Evolutionary conservation across 2,113 vertebrate species (phyloP).

Genomic region (Perca schrenkii): DNA sequence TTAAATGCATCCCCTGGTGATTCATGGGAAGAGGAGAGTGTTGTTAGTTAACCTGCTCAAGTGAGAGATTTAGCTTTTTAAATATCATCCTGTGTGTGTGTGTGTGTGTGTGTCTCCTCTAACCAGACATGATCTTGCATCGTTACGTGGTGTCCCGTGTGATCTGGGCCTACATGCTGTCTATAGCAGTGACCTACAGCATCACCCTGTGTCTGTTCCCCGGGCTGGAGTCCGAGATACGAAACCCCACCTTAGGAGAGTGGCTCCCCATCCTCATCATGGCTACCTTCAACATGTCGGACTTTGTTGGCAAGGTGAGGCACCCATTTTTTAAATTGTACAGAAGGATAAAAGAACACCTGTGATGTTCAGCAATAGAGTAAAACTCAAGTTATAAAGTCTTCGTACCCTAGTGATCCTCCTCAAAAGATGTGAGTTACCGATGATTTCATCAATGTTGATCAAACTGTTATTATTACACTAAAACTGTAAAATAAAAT

Average conservation of each 20-base stretch:
- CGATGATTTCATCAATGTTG: too few relatives aligned
- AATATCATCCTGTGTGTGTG: not conserved
- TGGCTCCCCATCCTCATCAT: slow-evolving; percentile 99
- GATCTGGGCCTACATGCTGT: slow-evolving; percentile 98
- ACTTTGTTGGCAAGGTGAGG: slow-evolving; percentile 97
- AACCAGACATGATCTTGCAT: slow-evolving; percentile 93
- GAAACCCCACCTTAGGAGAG: slow-evolving; percentile 90
- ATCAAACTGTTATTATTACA: too few relatives aligned
- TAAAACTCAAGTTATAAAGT: too few relatives aligned
- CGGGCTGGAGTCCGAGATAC: slow-evolving; percentile 95
- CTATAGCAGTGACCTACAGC: slow-evolving; percentile 96
- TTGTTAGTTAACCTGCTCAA: not conserved
- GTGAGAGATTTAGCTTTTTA: not conserved
- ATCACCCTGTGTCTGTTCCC: slow-evolving; percentile 98
- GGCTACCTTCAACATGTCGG: slow-evolving; percentile 99
- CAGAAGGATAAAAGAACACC: too few relatives aligned
- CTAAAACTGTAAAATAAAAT: not conserved
- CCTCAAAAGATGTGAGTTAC: too few relatives aligned
- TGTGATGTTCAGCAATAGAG: too few relatives aligned
- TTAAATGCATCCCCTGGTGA: slow-evolving; percentile 20
- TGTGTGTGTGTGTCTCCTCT: slow-evolving; percentile 9
- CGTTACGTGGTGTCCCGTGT: slow-evolving; percentile 93
- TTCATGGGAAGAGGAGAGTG: not conserved
- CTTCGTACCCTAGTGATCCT: too few relatives aligned
- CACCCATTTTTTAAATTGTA: not conserved